phyloP scores from a whole-genome alignment of 2,113 vertebrate species.

The Tragelaphus imberbis region DNA sequence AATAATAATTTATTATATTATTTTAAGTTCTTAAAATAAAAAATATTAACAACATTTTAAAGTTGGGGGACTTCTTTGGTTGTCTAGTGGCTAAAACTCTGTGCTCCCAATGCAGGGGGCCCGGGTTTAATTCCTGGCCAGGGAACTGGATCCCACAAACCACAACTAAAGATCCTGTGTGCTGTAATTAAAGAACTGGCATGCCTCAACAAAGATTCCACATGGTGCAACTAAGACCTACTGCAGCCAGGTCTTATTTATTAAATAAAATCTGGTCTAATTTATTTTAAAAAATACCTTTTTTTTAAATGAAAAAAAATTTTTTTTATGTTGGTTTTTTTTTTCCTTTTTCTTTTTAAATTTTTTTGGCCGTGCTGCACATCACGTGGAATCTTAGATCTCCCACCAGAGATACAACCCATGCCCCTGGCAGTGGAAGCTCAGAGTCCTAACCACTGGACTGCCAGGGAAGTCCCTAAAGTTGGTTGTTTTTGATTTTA shows the following conservation, averaged over 20 bases:
- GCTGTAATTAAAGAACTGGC: neutral
- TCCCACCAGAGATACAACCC: neutral
- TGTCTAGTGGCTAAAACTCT: neutral
- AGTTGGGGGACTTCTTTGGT: neutral
- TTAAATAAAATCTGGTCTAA: neutral
- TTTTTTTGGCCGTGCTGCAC: rapidly evolving
- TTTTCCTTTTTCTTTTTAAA: neutral
- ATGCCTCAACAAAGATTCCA: neutral
- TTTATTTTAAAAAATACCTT: neutral
- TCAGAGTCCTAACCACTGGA: neutral
- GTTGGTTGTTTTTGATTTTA: neutral
- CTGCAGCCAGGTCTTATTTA: neutral
- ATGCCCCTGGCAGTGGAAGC: neutral
- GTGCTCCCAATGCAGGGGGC: neutral
- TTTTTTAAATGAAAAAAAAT: neutral
- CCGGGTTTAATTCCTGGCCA: neutral
- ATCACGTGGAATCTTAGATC: neutral
- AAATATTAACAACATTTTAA: neutral
- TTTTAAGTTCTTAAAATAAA: neutral
- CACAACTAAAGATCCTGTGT: neutral
- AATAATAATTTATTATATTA: neutral
- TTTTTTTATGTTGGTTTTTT: neutral
- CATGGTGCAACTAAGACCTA: neutral
- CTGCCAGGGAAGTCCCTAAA: neutral
- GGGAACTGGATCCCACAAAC: neutral